Conservation (phyloP, 2,113 vertebrate species). For the Thamnophis sirtalis region DNA sequence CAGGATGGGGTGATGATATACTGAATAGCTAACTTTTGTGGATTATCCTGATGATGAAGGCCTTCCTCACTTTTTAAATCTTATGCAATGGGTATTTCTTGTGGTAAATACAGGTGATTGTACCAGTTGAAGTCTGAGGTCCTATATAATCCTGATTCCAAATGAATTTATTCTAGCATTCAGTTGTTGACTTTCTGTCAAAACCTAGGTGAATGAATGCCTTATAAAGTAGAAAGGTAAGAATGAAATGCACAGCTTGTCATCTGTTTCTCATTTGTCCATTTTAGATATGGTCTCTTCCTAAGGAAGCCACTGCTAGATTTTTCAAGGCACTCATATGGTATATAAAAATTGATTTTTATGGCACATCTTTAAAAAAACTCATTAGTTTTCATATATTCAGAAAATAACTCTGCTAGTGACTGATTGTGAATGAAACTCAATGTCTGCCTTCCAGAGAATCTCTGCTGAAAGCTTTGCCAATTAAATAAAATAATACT, state of each 20-base stretch:
- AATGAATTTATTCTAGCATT: background rate
- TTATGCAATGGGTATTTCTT: background rate
- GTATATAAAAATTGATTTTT: slow-evolving; percentile 40
- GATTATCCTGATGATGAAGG: background rate
- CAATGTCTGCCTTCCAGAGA: background rate
- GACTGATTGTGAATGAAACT: background rate
- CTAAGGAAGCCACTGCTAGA: slow-evolving; percentile 28
- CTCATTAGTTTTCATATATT: slow-evolving; percentile 25
- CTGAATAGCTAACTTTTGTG: background rate
- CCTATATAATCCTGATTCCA: background rate
- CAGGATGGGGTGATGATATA: background rate
- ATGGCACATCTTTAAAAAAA: slow-evolving; percentile 21
- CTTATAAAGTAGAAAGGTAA: background rate
- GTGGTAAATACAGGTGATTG: background rate
- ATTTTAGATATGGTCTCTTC: background rate
- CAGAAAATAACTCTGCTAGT: slow-evolving; percentile 24
- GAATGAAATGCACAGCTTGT: background rate
- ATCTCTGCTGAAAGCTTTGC: background rate
- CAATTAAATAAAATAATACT: background rate
- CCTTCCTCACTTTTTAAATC: background rate
- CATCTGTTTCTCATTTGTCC: slow-evolving; percentile 39
- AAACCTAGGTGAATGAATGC: background rate
- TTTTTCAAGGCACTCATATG: slow-evolving; percentile 22
- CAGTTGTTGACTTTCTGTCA: background rate
- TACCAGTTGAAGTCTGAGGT: background rate